phyloP scores from a whole-genome alignment of 2,888 invertebrate genomes.

The Drosophila borborema region DNA sequence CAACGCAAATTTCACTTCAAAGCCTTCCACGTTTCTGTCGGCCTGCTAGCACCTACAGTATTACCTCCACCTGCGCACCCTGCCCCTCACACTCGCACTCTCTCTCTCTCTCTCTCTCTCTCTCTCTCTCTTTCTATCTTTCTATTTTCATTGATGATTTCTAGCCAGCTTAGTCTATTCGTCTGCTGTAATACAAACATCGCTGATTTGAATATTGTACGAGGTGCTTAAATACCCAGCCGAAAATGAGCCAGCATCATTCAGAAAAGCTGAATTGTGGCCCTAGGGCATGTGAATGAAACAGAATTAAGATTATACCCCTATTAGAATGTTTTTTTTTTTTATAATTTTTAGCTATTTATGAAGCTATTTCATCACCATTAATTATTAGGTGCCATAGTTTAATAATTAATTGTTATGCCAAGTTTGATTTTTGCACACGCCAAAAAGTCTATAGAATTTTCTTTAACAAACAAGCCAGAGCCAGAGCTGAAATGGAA shows the following conservation, averaged over 20 bases:
- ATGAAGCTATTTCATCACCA: slow-evolving; percentile 41
- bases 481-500: slow-evolving; percentile 5
- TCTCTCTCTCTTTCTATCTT: not conserved
- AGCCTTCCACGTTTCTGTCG: slow-evolving; percentile 23
- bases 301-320: slow-evolving; percentile 21
- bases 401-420: slow-evolving; percentile 56
- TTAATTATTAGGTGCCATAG: slow-evolving; percentile 36
- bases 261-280: not conserved
- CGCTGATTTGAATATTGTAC: not conserved
- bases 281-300: slow-evolving; percentile 3
- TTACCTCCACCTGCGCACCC: not conserved
- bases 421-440: slow-evolving; percentile 24
- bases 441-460: slow-evolving; percentile 20
- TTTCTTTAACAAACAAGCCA: slow-evolving; percentile 26
- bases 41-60: slow-evolving; percentile 14
- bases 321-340: slow-evolving; percentile 25
- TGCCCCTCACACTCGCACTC: not conserved
- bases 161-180: not conserved
- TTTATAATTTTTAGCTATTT: slow-evolving; percentile 12
- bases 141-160: slow-evolving; percentile 1
- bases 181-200: not conserved
- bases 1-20: slow-evolving; percentile 69
- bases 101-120: too few species aligned
- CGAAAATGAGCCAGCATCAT: slow-evolving; percentile 4
- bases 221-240: not conserved